Conservation (phyloP, 2,113 vertebrate species). For the Australoheros scitulus region DNA sequence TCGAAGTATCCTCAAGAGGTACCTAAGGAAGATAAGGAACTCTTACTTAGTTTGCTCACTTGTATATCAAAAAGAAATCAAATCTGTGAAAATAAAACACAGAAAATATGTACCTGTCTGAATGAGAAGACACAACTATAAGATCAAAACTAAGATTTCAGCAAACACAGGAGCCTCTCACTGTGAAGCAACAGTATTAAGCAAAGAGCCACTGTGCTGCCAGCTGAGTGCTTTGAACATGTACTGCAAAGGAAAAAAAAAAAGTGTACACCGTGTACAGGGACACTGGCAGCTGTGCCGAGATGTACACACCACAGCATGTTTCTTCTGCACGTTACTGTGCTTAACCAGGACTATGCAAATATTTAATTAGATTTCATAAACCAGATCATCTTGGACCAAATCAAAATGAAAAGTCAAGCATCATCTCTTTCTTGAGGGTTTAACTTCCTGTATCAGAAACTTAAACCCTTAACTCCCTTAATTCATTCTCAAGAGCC, state of each 20-base stretch:
- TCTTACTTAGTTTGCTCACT: neutral
- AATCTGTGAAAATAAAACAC: neutral
- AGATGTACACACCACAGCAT: neutral
- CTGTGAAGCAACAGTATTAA: neutral
- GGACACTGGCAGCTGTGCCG: neutral
- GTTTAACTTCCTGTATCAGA: no score
- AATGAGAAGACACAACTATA: neutral
- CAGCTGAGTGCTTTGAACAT: neutral
- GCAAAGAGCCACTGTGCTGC: neutral
- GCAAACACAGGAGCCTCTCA: neutral
- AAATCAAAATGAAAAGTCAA: no score
- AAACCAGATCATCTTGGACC: no score
- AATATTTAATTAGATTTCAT: neutral
- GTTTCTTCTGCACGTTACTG: neutral
- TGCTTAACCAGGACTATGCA: neutral
- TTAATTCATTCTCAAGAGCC: neutral
- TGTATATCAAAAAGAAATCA: neutral
- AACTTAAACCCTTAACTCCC: no score
- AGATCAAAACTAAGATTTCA: neutral
- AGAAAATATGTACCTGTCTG: neutral
- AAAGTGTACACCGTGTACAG: neutral
- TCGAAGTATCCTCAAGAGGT: constrained; percentile 74
- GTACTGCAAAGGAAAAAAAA: neutral
- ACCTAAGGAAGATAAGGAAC: constrained; percentile 75
- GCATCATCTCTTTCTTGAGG: no score